Percentiles rank a stretch among this genome's conserved stretches.
These are phyloP conservation scores for Hirtodrosophila confusa DNA, from an alignment of 2,888 invertebrate species.

Conservation along the genomic window DNA sequence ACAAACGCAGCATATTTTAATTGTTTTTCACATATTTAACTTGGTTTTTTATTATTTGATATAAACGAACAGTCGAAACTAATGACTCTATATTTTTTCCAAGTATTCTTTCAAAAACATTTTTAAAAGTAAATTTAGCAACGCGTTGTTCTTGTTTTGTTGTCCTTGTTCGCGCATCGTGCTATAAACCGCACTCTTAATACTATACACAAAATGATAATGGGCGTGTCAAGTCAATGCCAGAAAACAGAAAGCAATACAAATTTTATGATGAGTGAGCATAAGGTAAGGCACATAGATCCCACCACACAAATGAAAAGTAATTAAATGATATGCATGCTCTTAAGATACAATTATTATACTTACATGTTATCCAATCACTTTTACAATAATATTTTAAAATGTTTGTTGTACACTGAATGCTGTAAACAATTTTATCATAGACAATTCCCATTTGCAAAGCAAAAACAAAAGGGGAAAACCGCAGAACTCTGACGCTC, in stretches of 20 bases:
- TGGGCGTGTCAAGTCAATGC: constrained; percentile 66
- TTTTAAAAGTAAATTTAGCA: constrained; percentile 53
- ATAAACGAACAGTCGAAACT: constrained; percentile 34
- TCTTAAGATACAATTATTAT: constrained; percentile 53
- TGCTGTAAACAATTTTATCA: constrained; percentile 60
- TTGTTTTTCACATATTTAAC: constrained; percentile 18
- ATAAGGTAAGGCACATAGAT: constrained; percentile 83
- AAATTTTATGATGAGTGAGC: constrained; percentile 83
- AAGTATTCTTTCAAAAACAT: constrained; percentile 52
- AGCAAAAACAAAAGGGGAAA: constrained; percentile 25
- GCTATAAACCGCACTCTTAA: constrained; percentile 37
- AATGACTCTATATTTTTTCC: constrained; percentile 47
- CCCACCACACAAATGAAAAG: constrained; percentile 55
- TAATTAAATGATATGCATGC: constrained; percentile 53
- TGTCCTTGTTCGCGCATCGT: constrained; percentile 58
- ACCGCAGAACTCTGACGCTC: constrained; percentile 33
- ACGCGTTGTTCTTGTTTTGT: constrained; percentile 62
- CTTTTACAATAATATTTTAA: constrained; percentile 53
- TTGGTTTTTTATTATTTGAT: constrained; percentile 20
- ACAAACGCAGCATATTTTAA: constrained; percentile 21
- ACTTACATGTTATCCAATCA: constrained; percentile 48
- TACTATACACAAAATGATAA: constrained; percentile 36
- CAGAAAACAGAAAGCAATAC: constrained; percentile 77
- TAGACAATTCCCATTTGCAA: constrained; percentile 47
- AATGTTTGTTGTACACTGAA: constrained; percentile 58